A percentile compares a stretch with the other conserved stretches of the same genome.
phyloP scores from a whole-genome alignment of 1,140 invertebrate genomes.

The Lordiphosa stackelbergi region DNA sequence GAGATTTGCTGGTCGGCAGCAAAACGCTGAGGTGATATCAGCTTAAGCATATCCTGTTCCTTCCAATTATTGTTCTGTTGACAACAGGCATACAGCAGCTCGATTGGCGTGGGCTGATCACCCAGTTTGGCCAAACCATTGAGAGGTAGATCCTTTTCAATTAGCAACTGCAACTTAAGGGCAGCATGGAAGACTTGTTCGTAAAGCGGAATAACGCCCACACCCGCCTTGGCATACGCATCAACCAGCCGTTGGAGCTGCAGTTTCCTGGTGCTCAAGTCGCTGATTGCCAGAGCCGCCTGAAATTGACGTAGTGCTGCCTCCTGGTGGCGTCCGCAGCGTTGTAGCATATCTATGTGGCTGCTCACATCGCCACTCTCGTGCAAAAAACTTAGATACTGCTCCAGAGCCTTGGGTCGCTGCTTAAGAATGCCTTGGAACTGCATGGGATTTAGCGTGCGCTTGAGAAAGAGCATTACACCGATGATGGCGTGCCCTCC shows the following conservation, averaged over 20 bases:
- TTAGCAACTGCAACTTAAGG: conserved; percentile 50
- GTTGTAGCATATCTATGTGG: conserved; percentile 79
- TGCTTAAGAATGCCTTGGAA: conserved; percentile 78
- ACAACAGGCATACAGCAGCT: conserved; percentile 68
- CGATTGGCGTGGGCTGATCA: conserved; percentile 51
- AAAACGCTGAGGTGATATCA: conserved; percentile 59
- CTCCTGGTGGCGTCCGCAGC: conserved; percentile 79
- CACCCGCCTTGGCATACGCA: conserved; percentile 53
- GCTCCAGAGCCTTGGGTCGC: conserved; percentile 78
- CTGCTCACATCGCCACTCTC: conserved; percentile 77
- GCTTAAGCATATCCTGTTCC: conserved; percentile 55
- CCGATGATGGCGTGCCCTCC: conserved; percentile 81
- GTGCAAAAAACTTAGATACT: conserved; percentile 80
- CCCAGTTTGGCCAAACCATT: conserved; percentile 15
- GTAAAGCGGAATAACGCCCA: conserved; percentile 55
- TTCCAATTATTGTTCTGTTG: conserved; percentile 70
- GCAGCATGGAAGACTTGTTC: conserved; percentile 60
- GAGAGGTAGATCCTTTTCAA: conserved; percentile 44
- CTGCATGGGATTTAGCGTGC: conserved; percentile 79
- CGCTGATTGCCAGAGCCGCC: conserved; percentile 59
- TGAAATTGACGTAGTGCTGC: conserved; percentile 80
- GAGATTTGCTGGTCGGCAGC: conserved; percentile 64
- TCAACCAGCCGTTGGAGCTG: conserved; percentile 55
- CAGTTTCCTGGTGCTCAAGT: conserved; percentile 35
- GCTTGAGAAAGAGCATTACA: conserved; percentile 80